Evolutionary conservation across 2,797 vertebrate genomes (phyloP), one percentile per base, ranked within the genome.

Genomic region (Poliocrania exsul): DNA sequence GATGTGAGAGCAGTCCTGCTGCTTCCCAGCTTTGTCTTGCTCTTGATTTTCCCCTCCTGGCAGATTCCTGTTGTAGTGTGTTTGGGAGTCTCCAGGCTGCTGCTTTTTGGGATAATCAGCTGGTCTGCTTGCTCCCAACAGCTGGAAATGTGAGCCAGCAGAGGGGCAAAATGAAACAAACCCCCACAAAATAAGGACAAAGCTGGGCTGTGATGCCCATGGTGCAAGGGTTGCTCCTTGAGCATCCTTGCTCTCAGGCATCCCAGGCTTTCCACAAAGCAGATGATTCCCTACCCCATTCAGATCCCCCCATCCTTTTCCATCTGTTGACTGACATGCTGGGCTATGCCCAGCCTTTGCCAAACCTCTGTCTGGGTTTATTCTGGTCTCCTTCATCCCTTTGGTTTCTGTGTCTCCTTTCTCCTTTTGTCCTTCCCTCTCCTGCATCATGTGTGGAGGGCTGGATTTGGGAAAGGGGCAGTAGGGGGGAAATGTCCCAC

Each of bases 301-400:
- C 1, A 0, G 16, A 9, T 53, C 4, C 15, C 10, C 13, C 38
- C 51, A 10, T 37, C 74, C 79, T 71, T 50, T 51, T 44, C 49
- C 40, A 16, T 23, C 37, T 25, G 40, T 66, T 3, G 29, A 11
- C 16, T 0, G 0, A 4, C 1, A 21, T 9, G 12, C 42, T 1
- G 5, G n/a, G 53, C 54, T 90, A 33, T 35, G 80, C 37, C 2
- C 26, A 49, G 56, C 56, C 67, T 57, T 23, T 69, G 38, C 77
- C 77, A 73, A 26, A 83, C 65, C 81, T 31, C 26, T 25, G 1
- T 4, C 10, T 15, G 50, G 26, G 50, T 82, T 81, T 29, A 25
- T 78, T 80, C 80, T 37, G 10, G 24, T 49, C 60, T 47, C 60
- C 53, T 85, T 50, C 67, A 60, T 74, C n/a, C 21, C 33, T 91